A percentile compares a stretch with the other conserved stretches of the same genome.
Evolutionary conservation across 2,888 invertebrate species (phyloP).

Genomic region (Allygus modestus): DNA sequence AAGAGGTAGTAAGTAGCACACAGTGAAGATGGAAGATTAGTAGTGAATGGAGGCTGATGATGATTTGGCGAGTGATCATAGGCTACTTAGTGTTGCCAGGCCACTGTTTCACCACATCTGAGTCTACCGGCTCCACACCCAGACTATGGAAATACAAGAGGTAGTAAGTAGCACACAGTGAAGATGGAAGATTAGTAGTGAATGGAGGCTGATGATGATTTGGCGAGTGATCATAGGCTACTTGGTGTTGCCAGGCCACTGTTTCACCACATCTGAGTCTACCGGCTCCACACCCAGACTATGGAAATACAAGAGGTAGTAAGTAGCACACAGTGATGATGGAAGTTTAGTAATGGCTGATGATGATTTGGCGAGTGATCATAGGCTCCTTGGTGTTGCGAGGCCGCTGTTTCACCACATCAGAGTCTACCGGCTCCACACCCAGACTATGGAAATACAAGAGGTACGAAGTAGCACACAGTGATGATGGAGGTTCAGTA

Average conservation of each 20-base stretch:
- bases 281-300: slow-evolving; percentile 99
- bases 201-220: slow-evolving; percentile 88
- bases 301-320: slow-evolving; percentile 64
- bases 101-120: slow-evolving; percentile 95
- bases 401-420: slow-evolving; percentile 96
- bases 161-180: slow-evolving; percentile 80
- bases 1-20: too few species aligned
- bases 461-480: too few species aligned
- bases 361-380: slow-evolving; percentile 91
- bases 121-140: slow-evolving; percentile 99
- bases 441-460: slow-evolving; percentile 89
- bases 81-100: slow-evolving; percentile 95
- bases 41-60: too few species aligned
- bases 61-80: slow-evolving; percentile 93
- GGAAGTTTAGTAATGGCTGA: slow-evolving; percentile 93
- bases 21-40: too few species aligned
- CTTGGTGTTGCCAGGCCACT: slow-evolving; percentile 94
- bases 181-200: slow-evolving; percentile 97
- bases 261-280: slow-evolving; percentile 97
- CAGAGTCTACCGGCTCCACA: slow-evolving; percentile 98
- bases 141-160: slow-evolving; percentile 79
- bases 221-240: slow-evolving; percentile 96
- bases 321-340: slow-evolving; percentile 87
- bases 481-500: too few species aligned
- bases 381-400: slow-evolving; percentile 96